A percentile compares a stretch with the other conserved stretches of the same genome.
These are phyloP conservation scores for Anser cygnoides DNA, from an alignment of 2,113 vertebrate species.

Conservation along the genomic window DNA sequence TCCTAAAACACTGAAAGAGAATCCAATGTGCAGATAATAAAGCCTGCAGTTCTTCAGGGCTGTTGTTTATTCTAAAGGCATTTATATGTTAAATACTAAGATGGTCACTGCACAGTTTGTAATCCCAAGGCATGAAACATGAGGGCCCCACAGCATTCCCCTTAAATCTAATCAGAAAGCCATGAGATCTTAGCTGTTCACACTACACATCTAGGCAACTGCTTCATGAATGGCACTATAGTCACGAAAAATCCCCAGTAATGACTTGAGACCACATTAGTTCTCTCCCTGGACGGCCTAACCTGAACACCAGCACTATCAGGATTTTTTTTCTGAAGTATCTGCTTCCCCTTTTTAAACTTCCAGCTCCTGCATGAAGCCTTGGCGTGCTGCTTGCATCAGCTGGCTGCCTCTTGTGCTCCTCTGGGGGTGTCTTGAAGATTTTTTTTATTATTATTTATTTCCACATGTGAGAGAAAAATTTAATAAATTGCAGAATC, in stretches of 20 bases:
- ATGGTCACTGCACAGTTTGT: constrained; percentile 25
- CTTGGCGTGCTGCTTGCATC: constrained; percentile 14
- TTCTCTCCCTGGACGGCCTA: constrained; percentile 41
- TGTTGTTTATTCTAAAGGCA: constrained; percentile 30
- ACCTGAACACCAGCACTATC: constrained; percentile 7
- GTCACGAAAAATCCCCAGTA: constrained; percentile 28
- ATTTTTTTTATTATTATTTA: neutral
- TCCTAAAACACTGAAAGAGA: neutral
- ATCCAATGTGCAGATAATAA: neutral
- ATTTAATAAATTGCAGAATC: constrained; percentile 70
- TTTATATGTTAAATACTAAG: constrained; percentile 28
- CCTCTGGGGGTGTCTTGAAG: neutral
- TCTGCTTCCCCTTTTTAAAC: constrained; percentile 29
- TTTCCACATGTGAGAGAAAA: constrained; percentile 63
- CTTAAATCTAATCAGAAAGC: constrained; percentile 43
- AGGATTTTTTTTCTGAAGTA: constrained; percentile 48
- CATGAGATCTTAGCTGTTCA: constrained; percentile 22
- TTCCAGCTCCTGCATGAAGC: constrained; percentile 22
- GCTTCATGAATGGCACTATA: constrained; percentile 24
- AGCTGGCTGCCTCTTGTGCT: constrained; percentile 44
- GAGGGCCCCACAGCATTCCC: neutral
- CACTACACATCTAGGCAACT: neutral
- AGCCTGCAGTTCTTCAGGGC: neutral
- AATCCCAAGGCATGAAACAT: constrained; percentile 31
- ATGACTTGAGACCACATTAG: neutral